phyloP scores from a whole-genome alignment of 2,113 vertebrate genomes.

The Burhinus oedicnemus region DNA sequence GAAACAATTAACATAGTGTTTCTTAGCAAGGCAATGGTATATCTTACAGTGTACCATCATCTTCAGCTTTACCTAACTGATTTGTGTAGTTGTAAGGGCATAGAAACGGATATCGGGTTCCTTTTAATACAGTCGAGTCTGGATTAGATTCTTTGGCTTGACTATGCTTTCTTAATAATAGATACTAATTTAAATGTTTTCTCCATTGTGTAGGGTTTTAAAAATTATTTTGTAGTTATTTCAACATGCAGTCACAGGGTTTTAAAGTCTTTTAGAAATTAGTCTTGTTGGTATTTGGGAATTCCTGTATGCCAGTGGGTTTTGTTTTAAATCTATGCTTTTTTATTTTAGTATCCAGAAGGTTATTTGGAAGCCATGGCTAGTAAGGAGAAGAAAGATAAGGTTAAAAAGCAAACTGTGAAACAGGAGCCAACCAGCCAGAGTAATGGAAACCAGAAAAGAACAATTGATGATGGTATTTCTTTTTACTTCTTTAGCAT shows the following conservation, averaged over 20 bases:
- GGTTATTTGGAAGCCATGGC: slow-evolving; percentile 95
- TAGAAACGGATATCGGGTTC: neutral
- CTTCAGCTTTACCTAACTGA: neutral
- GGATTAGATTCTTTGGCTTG: neutral
- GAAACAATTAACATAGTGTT: neutral
- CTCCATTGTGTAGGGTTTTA: neutral
- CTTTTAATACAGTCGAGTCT: neutral
- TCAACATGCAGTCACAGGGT: neutral
- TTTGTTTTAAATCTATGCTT: neutral
- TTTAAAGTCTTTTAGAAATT: neutral
- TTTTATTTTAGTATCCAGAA: slow-evolving; percentile 88
- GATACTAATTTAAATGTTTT: neutral
- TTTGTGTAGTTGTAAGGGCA: neutral
- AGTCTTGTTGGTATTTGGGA: neutral
- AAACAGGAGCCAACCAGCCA: slow-evolving; percentile 78
- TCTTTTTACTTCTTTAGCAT: neutral
- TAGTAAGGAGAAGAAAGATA: slow-evolving; percentile 92
- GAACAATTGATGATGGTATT: slow-evolving; percentile 80
- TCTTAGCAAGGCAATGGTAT: neutral
- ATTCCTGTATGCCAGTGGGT: neutral
- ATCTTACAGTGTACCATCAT: neutral
- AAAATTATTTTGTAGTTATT: neutral
- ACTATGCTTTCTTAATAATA: neutral
- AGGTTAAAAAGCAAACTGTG: slow-evolving; percentile 81
- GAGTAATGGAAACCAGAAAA: slow-evolving; percentile 86